Evolutionary conservation across 2,888 invertebrate species (phyloP).

Genomic region (Caenorhabditis sinica): DNA sequence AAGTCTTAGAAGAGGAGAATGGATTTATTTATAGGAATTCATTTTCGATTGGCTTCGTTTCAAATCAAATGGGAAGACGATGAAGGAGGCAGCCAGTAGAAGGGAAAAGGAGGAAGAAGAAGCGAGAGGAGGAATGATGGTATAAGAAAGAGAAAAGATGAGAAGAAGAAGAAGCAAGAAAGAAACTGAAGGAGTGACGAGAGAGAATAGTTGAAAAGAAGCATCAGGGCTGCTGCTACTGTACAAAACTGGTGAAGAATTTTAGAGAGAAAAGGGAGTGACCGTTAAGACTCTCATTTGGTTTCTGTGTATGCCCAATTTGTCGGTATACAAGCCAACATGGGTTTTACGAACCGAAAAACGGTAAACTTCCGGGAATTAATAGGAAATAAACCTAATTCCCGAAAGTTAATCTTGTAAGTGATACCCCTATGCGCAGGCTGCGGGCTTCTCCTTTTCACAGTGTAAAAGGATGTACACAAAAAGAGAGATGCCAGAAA

Average conservation of each 20-base stretch:
- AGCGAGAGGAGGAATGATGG: slow-evolving; percentile 3
- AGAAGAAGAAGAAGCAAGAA: slow-evolving; percentile 11
- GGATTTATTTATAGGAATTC: slow-evolving; percentile 49
- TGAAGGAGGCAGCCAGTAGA: slow-evolving; percentile 28
- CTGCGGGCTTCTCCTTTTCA: neutral
- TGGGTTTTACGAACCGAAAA: neutral
- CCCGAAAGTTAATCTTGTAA: neutral
- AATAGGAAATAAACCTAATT: neutral
- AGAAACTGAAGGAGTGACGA: slow-evolving; percentile 30
- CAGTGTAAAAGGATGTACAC: neutral
- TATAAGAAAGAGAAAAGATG: neutral
- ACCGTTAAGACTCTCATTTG: neutral
- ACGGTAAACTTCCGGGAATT: too few relatives aligned
- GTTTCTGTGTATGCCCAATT: too few relatives aligned
- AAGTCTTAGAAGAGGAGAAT: slow-evolving; percentile 11
- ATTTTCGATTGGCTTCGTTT: slow-evolving; percentile 19
- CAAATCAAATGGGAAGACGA: slow-evolving; percentile 40
- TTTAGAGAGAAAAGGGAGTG: slow-evolving; percentile 24
- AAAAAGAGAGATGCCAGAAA: slow-evolving; percentile 2
- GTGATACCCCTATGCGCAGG: neutral
- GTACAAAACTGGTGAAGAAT: neutral
- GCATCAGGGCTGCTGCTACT: slow-evolving; percentile 2
- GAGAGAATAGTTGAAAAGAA: slow-evolving; percentile 18
- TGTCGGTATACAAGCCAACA: too few relatives aligned
- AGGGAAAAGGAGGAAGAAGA: slow-evolving; percentile 5